Evolutionary conservation across 2,113 vertebrate genomes (phyloP), one percentile per base, ranked within the genome.

Genomic region (Anarhynchus alexandrinus): DNA sequence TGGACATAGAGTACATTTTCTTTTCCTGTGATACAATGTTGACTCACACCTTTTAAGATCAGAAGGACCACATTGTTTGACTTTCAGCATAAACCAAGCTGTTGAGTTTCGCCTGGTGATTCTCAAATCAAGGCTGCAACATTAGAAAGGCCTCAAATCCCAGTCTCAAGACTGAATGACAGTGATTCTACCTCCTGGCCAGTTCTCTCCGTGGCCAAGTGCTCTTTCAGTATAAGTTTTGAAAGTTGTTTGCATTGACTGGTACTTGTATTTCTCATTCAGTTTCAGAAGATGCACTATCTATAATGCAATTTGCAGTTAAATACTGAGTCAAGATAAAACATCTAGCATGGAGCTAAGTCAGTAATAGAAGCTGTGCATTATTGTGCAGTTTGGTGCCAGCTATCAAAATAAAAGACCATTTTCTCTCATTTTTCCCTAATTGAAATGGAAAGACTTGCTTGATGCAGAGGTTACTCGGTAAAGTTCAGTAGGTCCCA

Each of bases 21-120:
- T 91, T 91, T 88, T 91, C 82, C 87, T 91, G 58, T 15, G 87
- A 85, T 90, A 95, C 8, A 29, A 54, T 77, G 81, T 73, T 85
- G 90, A 97, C 84, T 93, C 91, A 95, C 43, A 86, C 62, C 62
- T 85, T 87, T 95, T 88, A 77, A 91, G 17, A 92, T 74, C 72
- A 81, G 52, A 92, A 94, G 34, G 42, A 51, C 69, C 40, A 73
- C 7, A 49, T 62, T 96, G 89, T 95, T 96, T 96, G 92, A 97
- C 92, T 96, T 96, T 97, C 92, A 85, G 73, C 36, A 26, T 69
- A 94, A 95, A 84, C 42, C 29, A 65, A 88, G 51, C 71, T 90
- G 52, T 72, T 64, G 29, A 82, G 82, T 96, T 96, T 95, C 51
- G 7, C 61, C 54, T 52, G 25, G 36, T 29, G 58, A 61, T 90